These are phyloP conservation scores for Coregonus suidteri DNA, from an alignment of 2,797 vertebrate genomes.

Conservation along the genomic window DNA sequence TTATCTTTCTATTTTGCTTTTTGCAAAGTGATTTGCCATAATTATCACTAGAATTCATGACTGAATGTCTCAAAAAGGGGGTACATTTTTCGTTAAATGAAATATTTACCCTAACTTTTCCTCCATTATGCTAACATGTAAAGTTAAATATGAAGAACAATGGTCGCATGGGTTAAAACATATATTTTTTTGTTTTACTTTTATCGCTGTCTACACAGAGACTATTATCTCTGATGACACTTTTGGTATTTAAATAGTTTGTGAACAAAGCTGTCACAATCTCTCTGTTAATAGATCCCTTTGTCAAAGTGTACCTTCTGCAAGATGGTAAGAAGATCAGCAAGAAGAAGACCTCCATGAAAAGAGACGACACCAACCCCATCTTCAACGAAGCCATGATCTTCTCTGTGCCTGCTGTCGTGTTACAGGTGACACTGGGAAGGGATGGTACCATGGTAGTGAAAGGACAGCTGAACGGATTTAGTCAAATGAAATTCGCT, in stretches of 20 bases:
- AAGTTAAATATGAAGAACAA: background rate
- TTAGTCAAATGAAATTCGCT: background rate
- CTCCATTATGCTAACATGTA: background rate
- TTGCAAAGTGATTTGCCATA: background rate
- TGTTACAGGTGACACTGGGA: constrained; percentile 86
- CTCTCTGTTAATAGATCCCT: constrained; percentile 82
- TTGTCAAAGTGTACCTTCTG: constrained; percentile 97
- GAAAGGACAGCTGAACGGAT: background rate
- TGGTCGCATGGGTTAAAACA: background rate
- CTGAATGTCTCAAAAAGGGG: background rate
- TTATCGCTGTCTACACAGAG: background rate
- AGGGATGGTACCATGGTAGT: background rate
- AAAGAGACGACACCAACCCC: constrained; percentile 92
- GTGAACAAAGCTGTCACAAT: background rate
- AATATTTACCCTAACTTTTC: background rate
- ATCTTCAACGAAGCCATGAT: constrained; percentile 99
- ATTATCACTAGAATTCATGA: background rate
- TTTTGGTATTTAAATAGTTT: background rate
- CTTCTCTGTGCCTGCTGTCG: constrained; percentile 92
- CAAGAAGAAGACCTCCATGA: constrained; percentile 96
- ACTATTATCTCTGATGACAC: background rate
- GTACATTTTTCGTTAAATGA: background rate
- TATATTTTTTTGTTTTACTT: background rate
- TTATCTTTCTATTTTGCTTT: background rate
- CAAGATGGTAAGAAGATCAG: constrained; percentile 98